Base-by-base conservation (phyloP, 2,888 invertebrate genomes). In the Sipha maydis region DNA sequence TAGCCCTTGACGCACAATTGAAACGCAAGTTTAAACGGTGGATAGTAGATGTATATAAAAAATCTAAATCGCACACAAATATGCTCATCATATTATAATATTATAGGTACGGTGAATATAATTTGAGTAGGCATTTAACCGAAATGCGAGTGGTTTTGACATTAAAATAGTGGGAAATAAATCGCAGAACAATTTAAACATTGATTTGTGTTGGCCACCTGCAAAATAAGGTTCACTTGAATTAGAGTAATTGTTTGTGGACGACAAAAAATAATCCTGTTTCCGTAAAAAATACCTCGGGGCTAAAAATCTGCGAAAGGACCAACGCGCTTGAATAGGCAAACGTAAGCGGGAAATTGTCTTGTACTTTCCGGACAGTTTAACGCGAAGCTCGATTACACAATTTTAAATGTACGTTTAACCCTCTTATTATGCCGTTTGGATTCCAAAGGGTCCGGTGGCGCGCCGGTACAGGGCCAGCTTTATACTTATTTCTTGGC, bases 361-460 rank as follows among this genome's bases (percentile, higher is more conserved):
- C 86, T 88, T 88, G 61, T 80, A 88, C 86, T 88, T 88, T 88
- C 86, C 86, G 61, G 61, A 41, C 86, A 75, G 80, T 88, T 88
- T 80, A 88, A 88, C 80, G 41, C 61, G 61, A 61, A 67, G 86
- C 86, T 80, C 86, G 75, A 82, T 80, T 88, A 88, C 86, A 88
- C 86, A 88, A 88, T 86, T 86, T 86, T 41, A 79, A 86, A 86
- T 86, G 56, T 71, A 73, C 86, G 79, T 86, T 80, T 73, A 80
- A 88, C 86, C 86, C 80, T 88, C 80, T 88, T 88, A 88, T 88
- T 88, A 34, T 17, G 71, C 41, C 31, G 41, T 88, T 88, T 75
- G 34, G 61, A 88, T 80, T 75, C 34, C 86, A 61, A 88, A 88
- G 28, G 80, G 71, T 71, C 79, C 80, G 31, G 56, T 54, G 28